phyloP scores from a whole-genome alignment of 64 coral and sea anemone genomes.

The Pocillopora verrucosa region DNA sequence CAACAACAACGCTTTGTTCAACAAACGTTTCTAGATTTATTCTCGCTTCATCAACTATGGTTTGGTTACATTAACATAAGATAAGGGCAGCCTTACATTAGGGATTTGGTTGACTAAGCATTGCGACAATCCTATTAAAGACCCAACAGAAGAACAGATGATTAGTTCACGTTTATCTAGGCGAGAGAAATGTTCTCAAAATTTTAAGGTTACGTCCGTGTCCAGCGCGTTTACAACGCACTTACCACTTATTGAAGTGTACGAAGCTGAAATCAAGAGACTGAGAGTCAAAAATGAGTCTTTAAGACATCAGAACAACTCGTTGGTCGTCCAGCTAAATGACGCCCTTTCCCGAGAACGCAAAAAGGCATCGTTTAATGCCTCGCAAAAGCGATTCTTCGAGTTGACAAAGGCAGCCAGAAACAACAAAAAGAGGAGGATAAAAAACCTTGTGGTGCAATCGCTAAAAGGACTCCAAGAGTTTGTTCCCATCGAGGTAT shows the following conservation, averaged over 20 bases:
- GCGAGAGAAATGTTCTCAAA: not conserved
- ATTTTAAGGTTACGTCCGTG: not conserved
- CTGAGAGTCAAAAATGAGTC: conserved; percentile 5
- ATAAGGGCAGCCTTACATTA: too few relatives aligned
- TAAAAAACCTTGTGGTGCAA: not conserved
- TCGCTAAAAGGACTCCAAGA: not conserved
- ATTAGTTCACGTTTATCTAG: not conserved
- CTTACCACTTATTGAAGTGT: not conserved
- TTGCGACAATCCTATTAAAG: not conserved
- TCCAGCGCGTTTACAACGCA: not conserved
- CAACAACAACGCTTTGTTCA: too few relatives aligned
- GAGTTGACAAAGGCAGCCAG: not conserved
- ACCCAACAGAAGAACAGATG: not conserved
- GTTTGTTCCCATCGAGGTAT: not conserved
- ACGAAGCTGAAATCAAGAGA: conserved; percentile 21
- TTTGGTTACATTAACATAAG: too few relatives aligned
- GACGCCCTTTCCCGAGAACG: not conserved
- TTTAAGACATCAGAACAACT: conserved; percentile 10
- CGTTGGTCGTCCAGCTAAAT: not conserved
- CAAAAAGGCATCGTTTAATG: not conserved
- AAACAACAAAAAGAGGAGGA: not conserved
- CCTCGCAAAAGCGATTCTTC: not conserved
- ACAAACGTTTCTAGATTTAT: too few relatives aligned
- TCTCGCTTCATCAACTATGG: too few relatives aligned
- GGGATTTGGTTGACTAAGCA: not conserved